Percentiles rank a stretch among this genome's conserved stretches.
Conservation (phyloP, 2,113 vertebrate species). For the Phasianus colchicus region DNA sequence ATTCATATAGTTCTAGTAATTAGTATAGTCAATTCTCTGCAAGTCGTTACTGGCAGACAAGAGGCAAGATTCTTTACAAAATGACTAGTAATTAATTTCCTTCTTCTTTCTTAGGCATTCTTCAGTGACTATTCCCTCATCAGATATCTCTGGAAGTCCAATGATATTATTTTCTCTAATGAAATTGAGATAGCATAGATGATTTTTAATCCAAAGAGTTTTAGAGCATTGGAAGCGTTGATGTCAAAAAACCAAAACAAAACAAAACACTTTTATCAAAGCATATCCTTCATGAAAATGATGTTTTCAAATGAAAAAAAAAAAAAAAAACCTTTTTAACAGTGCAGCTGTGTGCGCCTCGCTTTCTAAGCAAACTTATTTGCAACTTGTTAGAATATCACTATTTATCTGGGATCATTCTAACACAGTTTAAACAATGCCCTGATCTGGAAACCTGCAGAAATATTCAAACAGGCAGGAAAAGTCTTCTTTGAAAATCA, state of each 20-base stretch:
- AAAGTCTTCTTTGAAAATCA: neutral
- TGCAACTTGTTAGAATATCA: neutral
- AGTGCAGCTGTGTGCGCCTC: neutral
- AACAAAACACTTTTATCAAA: rapidly evolving
- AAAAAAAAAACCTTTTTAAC: no score
- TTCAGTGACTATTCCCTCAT: neutral
- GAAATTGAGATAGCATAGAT: neutral
- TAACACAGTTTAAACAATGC: neutral
- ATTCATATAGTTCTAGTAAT: neutral
- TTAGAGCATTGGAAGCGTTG: neutral
- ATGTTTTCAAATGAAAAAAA: no score
- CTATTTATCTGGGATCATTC: neutral
- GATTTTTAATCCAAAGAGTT: neutral
- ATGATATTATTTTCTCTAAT: neutral
- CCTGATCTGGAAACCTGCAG: neutral
- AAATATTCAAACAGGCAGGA: neutral
- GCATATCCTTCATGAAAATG: neutral
- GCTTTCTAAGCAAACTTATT: neutral
- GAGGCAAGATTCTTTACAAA: neutral
- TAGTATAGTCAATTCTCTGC: neutral
- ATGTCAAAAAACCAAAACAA: neutral
- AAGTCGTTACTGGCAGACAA: neutral
- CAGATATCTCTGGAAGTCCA: neutral
- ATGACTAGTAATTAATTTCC: neutral
- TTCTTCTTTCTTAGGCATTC: neutral